Conservation (phyloP, 2,888 invertebrate genomes). For the Dermolepida albohirtum region DNA sequence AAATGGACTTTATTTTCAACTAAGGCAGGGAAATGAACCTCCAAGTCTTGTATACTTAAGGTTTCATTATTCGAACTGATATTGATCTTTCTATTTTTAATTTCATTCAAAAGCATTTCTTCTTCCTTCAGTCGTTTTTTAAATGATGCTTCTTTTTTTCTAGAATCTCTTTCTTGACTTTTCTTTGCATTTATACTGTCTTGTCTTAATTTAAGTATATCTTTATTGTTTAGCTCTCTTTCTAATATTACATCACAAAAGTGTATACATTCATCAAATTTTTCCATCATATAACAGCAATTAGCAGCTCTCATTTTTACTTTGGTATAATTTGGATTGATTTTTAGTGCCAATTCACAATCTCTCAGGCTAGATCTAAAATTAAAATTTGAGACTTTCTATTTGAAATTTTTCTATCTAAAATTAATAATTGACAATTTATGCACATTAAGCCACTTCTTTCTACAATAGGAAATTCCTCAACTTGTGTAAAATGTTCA, state of each 20-base stretch:
- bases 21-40: slow-evolving; percentile 75
- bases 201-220: slow-evolving; percentile 68
- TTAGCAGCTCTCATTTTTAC: slow-evolving; percentile 81
- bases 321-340: slow-evolving; percentile 83
- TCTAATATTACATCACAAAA: slow-evolving; percentile 78
- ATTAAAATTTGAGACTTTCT: no score
- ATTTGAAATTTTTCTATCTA: no score
- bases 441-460: slow-evolving; percentile 41
- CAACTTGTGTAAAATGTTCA: no score
- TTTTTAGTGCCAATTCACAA: slow-evolving; percentile 80
- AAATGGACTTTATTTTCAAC: slow-evolving; percentile 74
- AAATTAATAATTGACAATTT: no score
- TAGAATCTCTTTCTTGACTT: slow-evolving; percentile 68
- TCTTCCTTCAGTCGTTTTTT: slow-evolving; percentile 65
- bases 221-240: slow-evolving; percentile 69
- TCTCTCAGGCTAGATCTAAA: slow-evolving; percentile 80
- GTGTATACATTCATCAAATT: slow-evolving; percentile 78
- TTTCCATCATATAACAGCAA: slow-evolving; percentile 74
- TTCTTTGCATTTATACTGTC: slow-evolving; percentile 69
- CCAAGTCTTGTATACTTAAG: slow-evolving; percentile 68
- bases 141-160: slow-evolving; percentile 67
- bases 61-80: slow-evolving; percentile 64
- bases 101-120: slow-evolving; percentile 64
- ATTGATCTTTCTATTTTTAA: slow-evolving; percentile 65
- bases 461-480: no score